Conservation (phyloP, 2,797 vertebrate species). For the Enteromius thamalakanensis region DNA sequence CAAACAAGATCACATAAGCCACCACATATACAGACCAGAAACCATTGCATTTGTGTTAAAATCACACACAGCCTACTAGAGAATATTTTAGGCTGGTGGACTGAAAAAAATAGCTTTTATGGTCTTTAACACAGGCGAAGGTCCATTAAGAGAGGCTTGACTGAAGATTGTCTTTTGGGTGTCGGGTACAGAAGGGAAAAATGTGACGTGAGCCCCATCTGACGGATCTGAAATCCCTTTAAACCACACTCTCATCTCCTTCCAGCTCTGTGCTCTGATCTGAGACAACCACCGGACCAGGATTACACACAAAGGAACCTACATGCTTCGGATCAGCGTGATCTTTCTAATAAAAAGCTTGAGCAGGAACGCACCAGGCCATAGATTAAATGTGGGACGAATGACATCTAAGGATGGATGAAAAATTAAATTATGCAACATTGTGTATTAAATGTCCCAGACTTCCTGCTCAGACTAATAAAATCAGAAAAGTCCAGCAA, state of each 20-base stretch:
- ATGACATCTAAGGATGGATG: constrained; percentile 34
- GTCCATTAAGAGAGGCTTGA: constrained; percentile 16
- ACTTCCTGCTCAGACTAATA: constrained; percentile 27
- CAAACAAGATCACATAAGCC: neutral
- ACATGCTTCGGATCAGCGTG: neutral
- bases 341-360: constrained; percentile 33
- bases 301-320: constrained; percentile 21
- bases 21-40: neutral
- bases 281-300: constrained; percentile 19
- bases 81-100: constrained; percentile 10
- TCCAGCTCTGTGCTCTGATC: constrained; percentile 14
- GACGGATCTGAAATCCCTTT: constrained; percentile 55
- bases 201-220: constrained; percentile 54
- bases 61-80: neutral
- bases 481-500: neutral
- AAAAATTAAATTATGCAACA: constrained; percentile 12
- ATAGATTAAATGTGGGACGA: neutral
- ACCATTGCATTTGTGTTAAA: neutral
- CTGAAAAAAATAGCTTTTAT: neutral
- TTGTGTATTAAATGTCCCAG: constrained; percentile 26
- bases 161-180: constrained; percentile 32
- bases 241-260: constrained; percentile 33
- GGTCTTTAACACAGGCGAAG: neutral
- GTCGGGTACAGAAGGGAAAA: constrained; percentile 27
- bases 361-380: constrained; percentile 4